Base-by-base conservation (phyloP, 2,888 invertebrate species). In the Coelinius sp. region DNA sequence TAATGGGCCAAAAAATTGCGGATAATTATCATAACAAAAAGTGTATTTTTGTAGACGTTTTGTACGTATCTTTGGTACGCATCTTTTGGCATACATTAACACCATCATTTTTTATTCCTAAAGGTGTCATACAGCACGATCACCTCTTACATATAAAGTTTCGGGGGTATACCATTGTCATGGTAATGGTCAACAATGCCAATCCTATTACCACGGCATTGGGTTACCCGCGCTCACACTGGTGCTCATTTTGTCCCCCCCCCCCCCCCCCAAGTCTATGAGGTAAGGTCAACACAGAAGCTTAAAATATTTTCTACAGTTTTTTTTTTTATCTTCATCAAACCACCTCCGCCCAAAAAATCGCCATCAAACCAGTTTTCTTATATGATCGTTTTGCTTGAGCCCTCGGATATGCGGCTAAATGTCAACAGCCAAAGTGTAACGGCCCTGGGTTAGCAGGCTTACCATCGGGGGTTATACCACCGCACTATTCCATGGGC, bases 1-100 rank as follows among this genome's bases (percentile, higher is more conserved):
- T 73, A 76, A 76, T 73, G 65, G 73, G 75, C 69, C 46, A 53
- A 67, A 80, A 80, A 24, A 38, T 24, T n/a, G 38, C 20, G 41
- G 5, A 41, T 83, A 81, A 86, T 86, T 86, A 86, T 82, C 85
- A 86, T 86, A 83, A 86, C 85, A 85, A 86, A 80, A 78, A 79
- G 78, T 76, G 77, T 83, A 82, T 85, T 85, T 85, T 79, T 80
- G 80, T 79, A 77, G 78, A 75, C 49, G 75, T 78, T 75, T 71
- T 41, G 24, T 31, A 38, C 46, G 66, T 72, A 70, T 76, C 76
- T 65, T 74, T 72, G 76, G 79, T 82, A 71, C 24, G 25, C 69
- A 71, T 78, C 85, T 85, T 82, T 56, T 46, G 76, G 75, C 78
- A 81, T 80, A 81, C 80, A 84, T 84, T 67, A 49, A 38, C 38